These are phyloP conservation scores for Passer montanus DNA, from an alignment of 2,113 vertebrate species.

Conservation along the genomic window DNA sequence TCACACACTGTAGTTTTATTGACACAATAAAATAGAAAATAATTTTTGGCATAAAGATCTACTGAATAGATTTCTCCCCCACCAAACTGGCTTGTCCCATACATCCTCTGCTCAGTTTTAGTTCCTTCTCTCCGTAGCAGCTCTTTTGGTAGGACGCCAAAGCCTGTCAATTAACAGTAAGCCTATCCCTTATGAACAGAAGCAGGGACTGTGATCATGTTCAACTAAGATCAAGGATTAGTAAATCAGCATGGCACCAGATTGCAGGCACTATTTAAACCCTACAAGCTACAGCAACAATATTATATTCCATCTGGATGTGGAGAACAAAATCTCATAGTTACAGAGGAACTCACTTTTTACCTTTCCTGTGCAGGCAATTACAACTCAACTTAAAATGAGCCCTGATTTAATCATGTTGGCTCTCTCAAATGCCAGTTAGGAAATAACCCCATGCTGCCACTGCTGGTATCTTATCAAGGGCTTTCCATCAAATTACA, in stretches of 20 bases:
- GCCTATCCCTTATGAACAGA: slow-evolving; percentile 80
- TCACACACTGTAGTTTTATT: slow-evolving; percentile 6
- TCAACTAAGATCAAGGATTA: slow-evolving; percentile 82
- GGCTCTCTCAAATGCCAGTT: slow-evolving; percentile 44
- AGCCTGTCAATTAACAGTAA: slow-evolving; percentile 85
- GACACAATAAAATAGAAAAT: slow-evolving; percentile 39
- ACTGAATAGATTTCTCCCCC: slow-evolving; percentile 15
- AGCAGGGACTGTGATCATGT: slow-evolving; percentile 83
- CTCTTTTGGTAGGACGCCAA: slow-evolving; percentile 78
- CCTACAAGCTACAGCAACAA: slow-evolving; percentile 57
- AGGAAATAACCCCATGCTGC: slow-evolving; percentile 20
- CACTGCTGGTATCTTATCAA: slow-evolving; percentile 33
- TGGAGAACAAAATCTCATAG: slow-evolving; percentile 57
- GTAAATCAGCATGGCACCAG: slow-evolving; percentile 80
- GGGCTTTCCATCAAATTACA: slow-evolving; percentile 55
- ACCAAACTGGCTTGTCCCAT: slow-evolving; percentile 2
- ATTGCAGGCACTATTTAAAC: slow-evolving; percentile 82
- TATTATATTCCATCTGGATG: slow-evolving; percentile 67
- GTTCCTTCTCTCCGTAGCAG: slow-evolving; percentile 70
- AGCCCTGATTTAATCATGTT: slow-evolving; percentile 61
- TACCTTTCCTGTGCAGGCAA: slow-evolving; percentile 62
- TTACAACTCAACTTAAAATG: slow-evolving; percentile 63
- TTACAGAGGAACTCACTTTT: slow-evolving; percentile 58
- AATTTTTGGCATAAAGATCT: slow-evolving; percentile 50
- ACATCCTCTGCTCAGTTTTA: slow-evolving; percentile 48